These are phyloP conservation scores for Diadegma fenestrale DNA, from an alignment of 2,888 invertebrate species.

Conservation along the genomic window DNA sequence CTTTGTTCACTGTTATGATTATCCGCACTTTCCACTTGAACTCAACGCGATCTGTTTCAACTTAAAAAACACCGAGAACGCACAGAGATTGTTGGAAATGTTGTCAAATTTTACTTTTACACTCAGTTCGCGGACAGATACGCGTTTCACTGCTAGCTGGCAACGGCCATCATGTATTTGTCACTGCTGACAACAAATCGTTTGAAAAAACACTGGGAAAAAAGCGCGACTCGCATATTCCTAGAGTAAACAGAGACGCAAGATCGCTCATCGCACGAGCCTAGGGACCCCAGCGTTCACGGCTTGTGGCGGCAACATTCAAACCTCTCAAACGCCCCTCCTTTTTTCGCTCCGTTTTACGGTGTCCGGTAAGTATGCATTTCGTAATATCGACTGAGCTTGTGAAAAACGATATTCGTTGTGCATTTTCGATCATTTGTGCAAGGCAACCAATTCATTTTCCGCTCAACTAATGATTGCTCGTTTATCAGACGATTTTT, in stretches of 20 bases:
- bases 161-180: conserved; percentile 83
- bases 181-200: conserved; percentile 81
- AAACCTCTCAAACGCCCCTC: background rate
- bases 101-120: conserved; percentile 74
- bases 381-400: conserved; percentile 13
- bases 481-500: background rate
- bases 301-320: conserved; percentile 5
- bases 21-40: conserved; percentile 37
- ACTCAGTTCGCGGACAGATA: conserved; percentile 76
- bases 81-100: conserved; percentile 73
- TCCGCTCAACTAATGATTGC: background rate
- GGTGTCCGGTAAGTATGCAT: background rate
- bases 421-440: background rate
- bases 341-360: background rate
- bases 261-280: background rate
- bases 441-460: background rate
- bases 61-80: conserved; percentile 63
- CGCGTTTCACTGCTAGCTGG: conserved; percentile 83
- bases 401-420: background rate
- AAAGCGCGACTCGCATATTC: conserved; percentile 66
- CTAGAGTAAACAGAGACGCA: conserved; percentile 44
- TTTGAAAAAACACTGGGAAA: conserved; percentile 68
- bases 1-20: conserved; percentile 67
- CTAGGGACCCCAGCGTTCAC: conserved; percentile 14
- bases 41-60: background rate